Evolutionary conservation across 2,797 vertebrate genomes (phyloP).

Genomic region (Enteromius unitaeniatus): DNA sequence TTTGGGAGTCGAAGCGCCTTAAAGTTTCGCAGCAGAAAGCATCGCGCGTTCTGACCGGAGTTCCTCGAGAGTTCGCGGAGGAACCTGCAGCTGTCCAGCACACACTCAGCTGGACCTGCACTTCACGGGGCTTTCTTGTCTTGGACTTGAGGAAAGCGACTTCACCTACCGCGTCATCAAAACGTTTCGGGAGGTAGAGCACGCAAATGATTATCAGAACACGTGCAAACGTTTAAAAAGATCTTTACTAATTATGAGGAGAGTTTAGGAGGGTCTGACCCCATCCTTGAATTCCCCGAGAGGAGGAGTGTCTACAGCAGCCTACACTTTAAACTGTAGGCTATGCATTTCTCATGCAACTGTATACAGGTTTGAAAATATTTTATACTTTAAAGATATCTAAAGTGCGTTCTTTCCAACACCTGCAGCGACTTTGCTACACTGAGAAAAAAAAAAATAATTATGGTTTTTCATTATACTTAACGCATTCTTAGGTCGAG

Average conservation of each 20-base stretch:
- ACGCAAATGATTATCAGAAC: neutral
- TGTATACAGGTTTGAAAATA: neutral
- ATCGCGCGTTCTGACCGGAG: neutral
- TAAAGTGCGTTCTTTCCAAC: neutral
- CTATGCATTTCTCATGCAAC: neutral
- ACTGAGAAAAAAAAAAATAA: too few relatives aligned
- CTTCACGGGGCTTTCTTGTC: neutral
- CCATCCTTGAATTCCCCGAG: neutral
- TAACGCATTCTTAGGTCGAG: neutral
- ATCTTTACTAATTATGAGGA: neutral
- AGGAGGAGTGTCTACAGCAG: neutral
- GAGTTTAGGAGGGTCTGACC: neutral
- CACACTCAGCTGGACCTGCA: constrained; percentile 9
- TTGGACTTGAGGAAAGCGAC: neutral
- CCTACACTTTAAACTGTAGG: neutral
- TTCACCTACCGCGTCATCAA: neutral
- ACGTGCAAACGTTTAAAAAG: neutral
- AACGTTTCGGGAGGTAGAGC: neutral
- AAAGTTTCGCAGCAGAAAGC: neutral
- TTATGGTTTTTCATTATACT: neutral
- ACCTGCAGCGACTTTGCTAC: neutral
- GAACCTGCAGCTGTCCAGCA: constrained; percentile 25
- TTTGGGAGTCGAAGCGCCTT: neutral
- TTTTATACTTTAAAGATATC: neutral
- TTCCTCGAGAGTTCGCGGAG: neutral